Base-by-base conservation (phyloP, 2,888 invertebrate genomes). In the Cybosia mesomella region DNA sequence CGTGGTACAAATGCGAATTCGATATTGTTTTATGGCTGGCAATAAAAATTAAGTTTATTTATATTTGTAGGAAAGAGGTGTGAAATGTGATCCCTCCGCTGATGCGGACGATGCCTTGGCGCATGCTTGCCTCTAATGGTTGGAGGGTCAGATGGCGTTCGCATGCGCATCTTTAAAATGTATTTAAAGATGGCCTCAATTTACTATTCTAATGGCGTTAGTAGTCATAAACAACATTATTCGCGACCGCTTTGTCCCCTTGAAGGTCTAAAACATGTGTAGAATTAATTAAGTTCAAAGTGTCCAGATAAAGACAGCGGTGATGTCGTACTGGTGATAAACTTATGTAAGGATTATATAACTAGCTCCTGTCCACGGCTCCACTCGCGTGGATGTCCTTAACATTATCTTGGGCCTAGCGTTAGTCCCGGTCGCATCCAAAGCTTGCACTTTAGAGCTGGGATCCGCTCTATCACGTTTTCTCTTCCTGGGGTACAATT, bases 1-100 rank as follows among this genome's bases (percentile, higher is more conserved):
- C 22, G 22, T 59, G 59, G 59, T 39, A 59, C 64, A 71, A 63
- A 63, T 53, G 54, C 22, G 54, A 39, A 39, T 59, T 39, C 39
- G 15, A 22, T 59, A 39, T 39, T 24, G 18, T 39, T 59, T 59
- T 39, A 24, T 24, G 22, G 18, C 9, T 39, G 21, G 24, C 36
- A 39, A 36, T 39, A 22, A 36, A 9, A 54, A 54, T 13, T 8
- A 58, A 58, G 13, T 22, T 34, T 58, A 13, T 58, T 21, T 58
- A 58, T 34, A 32, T 34, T 34, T 1, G n/a, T 53, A 9, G 9
- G 36, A 36, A 11, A 28, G 5, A 5, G 28, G 28, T 28, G 28
- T 28, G 2, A 36, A 36, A 11, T 11, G 10, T 36, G 36, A 36
- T 43, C 18, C 18, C 5, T 18, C 18, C 43, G 18, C 18, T 43